Conservation (phyloP, 37 sponge, comb jelly and placozoan species). For the Dysidea cf. avara region DNA sequence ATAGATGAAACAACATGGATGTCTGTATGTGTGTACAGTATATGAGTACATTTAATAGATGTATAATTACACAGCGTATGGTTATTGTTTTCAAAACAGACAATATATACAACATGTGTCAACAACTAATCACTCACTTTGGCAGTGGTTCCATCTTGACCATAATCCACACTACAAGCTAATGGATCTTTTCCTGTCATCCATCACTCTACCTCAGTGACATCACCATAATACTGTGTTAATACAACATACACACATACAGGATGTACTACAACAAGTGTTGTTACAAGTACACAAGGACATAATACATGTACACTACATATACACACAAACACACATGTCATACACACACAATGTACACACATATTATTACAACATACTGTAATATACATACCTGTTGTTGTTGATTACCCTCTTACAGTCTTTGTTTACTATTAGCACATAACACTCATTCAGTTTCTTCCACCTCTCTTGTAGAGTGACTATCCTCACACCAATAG, state of each 20-base stretch:
- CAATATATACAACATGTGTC: too few species aligned
- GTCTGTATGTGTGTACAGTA: too few species aligned
- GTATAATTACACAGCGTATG: too few species aligned
- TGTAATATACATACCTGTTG: slow-evolving; percentile 81
- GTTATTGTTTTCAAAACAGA: too few species aligned
- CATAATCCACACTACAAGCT: slow-evolving; percentile 76
- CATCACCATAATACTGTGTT: slow-evolving; percentile 84
- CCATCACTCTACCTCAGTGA: slow-evolving; percentile 89
- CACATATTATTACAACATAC: neutral
- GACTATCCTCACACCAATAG: slow-evolving; percentile 57
- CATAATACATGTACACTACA: too few species aligned
- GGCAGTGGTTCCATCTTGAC: slow-evolving; percentile 75
- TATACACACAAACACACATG: too few species aligned
- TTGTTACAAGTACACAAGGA: too few species aligned
- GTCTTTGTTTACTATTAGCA: slow-evolving; percentile 49
- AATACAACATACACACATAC: too few species aligned
- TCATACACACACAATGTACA: neutral
- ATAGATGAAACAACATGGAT: too few species aligned
- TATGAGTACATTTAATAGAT: too few species aligned
- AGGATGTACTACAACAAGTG: too few species aligned
- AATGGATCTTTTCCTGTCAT: slow-evolving; percentile 87
- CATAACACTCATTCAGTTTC: slow-evolving; percentile 75
- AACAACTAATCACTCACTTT: too few species aligned
- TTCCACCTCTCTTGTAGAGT: slow-evolving; percentile 81
- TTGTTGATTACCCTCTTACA: slow-evolving; percentile 81